Percentiles rank a stretch among this genome's conserved stretches.
phyloP scores from a whole-genome alignment of 2,888 invertebrate genomes.

The Sphinx pinastri region DNA sequence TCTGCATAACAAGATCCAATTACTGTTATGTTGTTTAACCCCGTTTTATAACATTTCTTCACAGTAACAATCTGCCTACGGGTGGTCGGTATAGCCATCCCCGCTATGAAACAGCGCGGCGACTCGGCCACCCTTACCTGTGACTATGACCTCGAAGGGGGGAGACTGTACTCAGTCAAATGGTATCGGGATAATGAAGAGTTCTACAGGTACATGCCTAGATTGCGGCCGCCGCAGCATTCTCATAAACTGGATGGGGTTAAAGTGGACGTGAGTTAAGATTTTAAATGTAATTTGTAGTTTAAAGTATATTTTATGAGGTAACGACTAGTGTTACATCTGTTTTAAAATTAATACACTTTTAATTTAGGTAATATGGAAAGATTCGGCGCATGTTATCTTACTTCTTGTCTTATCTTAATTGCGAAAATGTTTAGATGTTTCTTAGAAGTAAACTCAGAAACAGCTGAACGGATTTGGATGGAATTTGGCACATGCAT shows the following conservation, averaged over 20 bases:
- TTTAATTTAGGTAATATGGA: no score
- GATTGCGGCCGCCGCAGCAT: slow-evolving; percentile 85
- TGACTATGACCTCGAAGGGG: slow-evolving; percentile 85
- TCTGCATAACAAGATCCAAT: no score
- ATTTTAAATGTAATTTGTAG: not conserved
- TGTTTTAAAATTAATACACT: no score
- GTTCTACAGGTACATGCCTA: slow-evolving; percentile 87
- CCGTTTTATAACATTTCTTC: not conserved
- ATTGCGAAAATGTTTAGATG: no score
- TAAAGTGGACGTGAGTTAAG: slow-evolving; percentile 84
- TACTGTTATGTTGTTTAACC: no score
- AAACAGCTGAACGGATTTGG: no score
- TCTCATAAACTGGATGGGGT: slow-evolving; percentile 85
- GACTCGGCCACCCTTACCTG: slow-evolving; percentile 84
- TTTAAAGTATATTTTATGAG: no score
- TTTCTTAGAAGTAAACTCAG: no score
- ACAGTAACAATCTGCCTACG: slow-evolving; percentile 70
- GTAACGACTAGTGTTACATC: no score
- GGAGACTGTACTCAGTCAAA: slow-evolving; percentile 86
- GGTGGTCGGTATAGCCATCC: slow-evolving; percentile 82
- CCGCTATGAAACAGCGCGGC: slow-evolving; percentile 82
- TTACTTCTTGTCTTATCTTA: no score
- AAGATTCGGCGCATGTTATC: no score
- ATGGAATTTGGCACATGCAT: no score
- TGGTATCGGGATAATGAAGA: slow-evolving; percentile 87